Conservation (phyloP, 1,140 invertebrate genomes). For the Lordiphosa clarofinis region DNA sequence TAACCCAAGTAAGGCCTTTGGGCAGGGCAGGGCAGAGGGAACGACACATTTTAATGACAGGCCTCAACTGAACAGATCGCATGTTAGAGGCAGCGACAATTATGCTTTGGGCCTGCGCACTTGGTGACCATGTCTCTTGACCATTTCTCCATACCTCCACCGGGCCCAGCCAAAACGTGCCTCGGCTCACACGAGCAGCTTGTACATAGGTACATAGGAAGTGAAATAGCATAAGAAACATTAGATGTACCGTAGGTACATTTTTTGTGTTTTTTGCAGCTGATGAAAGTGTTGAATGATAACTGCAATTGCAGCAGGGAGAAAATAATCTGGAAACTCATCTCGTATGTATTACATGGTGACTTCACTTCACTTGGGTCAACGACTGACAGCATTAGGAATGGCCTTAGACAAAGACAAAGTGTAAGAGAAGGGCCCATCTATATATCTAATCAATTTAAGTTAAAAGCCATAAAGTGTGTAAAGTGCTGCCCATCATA, state of each 20-base stretch:
- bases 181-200: conserved; percentile 6
- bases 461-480: no score
- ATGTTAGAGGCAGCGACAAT: conserved; percentile 35
- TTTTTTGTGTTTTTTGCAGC: neutral
- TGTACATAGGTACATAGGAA: conserved; percentile 8
- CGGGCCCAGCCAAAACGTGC: conserved; percentile 3
- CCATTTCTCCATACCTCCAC: neutral
- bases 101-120: conserved; percentile 37
- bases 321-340: no score
- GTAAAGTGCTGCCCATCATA: no score
- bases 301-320: no score
- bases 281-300: no score
- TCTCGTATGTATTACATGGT: no score
- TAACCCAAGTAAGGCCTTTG: conserved; percentile 3
- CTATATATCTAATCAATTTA: no score
- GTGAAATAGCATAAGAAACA: conserved; percentile 4
- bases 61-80: conserved; percentile 21
- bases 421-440: no score
- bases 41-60: conserved; percentile 13
- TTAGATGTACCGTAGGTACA: no score
- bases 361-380: no score
- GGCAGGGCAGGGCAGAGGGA: neutral
- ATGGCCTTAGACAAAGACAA: no score
- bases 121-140: conserved; percentile 19
- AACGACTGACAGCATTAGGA: no score